A percentile compares a stretch with the other conserved stretches of the same genome.
Evolutionary conservation across 2,888 invertebrate species (phyloP).

Genomic region (Thymelicus acteon): DNA sequence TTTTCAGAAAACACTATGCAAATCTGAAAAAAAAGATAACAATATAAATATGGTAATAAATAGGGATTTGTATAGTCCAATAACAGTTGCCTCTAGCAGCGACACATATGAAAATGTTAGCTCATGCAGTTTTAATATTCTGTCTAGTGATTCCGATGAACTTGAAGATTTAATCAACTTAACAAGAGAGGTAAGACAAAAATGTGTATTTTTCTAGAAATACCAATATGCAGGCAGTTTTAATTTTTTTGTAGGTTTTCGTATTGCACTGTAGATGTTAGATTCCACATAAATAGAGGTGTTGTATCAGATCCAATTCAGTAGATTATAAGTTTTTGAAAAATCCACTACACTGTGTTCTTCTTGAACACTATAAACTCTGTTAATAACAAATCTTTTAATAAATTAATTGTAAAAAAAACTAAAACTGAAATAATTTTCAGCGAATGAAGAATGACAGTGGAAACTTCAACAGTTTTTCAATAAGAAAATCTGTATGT

Average conservation of each 20-base stretch:
- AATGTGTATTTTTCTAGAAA: too few relatives aligned
- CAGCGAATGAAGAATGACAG: slow-evolving; percentile 22
- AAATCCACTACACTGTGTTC: too few relatives aligned
- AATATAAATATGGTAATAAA: background rate
- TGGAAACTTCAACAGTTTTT: background rate
- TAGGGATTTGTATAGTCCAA: slow-evolving; percentile 14
- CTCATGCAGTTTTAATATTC: slow-evolving; percentile 9
- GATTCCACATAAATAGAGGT: too few relatives aligned
- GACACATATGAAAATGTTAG: slow-evolving; percentile 22
- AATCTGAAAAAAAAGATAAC: background rate
- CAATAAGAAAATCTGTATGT: slow-evolving; percentile 1
- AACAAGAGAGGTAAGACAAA: slow-evolving; percentile 22
- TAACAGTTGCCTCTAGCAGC: slow-evolving; percentile 19
- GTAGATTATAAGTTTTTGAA: too few relatives aligned
- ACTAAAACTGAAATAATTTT: too few relatives aligned
- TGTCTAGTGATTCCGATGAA: slow-evolving; percentile 21
- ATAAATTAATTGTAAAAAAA: too few relatives aligned
- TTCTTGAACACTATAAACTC: too few relatives aligned
- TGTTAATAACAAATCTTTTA: too few relatives aligned
- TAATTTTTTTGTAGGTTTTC: too few relatives aligned
- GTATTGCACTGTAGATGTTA: too few relatives aligned
- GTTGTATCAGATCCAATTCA: too few relatives aligned
- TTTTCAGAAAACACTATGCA: slow-evolving; percentile 5
- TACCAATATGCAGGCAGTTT: too few relatives aligned
- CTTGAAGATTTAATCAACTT: slow-evolving; percentile 26